phyloP scores from a whole-genome alignment of 2,888 invertebrate genomes.

The Callyntrura guangdongensis region DNA sequence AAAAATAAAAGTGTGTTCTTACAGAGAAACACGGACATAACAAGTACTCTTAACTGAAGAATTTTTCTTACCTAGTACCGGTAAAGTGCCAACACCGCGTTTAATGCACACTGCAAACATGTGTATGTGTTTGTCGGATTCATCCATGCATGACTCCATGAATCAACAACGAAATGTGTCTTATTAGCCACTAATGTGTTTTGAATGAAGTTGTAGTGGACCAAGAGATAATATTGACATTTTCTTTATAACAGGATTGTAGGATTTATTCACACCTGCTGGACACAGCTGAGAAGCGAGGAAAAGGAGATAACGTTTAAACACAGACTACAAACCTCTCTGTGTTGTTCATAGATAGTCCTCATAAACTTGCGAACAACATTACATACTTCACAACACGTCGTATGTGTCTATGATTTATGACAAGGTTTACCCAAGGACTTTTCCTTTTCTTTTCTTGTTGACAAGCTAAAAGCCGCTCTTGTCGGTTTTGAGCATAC shows the following conservation, averaged over 20 bases:
- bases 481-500: conserved; percentile 28
- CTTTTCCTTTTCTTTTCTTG: conserved; percentile 67
- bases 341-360: conserved; percentile 32
- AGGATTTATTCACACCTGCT: conserved; percentile 77
- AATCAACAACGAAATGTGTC: conserved; percentile 37
- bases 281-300: conserved; percentile 62
- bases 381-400: conserved; percentile 34
- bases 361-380: conserved; percentile 11
- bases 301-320: conserved; percentile 53
- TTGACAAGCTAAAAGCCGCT: conserved; percentile 67
- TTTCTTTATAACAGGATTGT: conserved; percentile 72
- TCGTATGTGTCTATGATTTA: conserved; percentile 72
- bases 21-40: neutral
- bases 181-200: conserved; percentile 10
- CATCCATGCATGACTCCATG: conserved; percentile 31
- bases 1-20: neutral
- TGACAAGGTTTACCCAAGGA: conserved; percentile 73
- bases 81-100: neutral
- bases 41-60: neutral
- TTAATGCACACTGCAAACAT: neutral
- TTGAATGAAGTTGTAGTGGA: conserved; percentile 33
- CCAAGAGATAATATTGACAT: conserved; percentile 72
- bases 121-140: neutral
- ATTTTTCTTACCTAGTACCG: neutral
- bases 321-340: neutral